Evolutionary conservation across 2,113 vertebrate genomes (phyloP), one percentile per base, ranked within the genome.

Genomic region (Apteryx owenii): DNA sequence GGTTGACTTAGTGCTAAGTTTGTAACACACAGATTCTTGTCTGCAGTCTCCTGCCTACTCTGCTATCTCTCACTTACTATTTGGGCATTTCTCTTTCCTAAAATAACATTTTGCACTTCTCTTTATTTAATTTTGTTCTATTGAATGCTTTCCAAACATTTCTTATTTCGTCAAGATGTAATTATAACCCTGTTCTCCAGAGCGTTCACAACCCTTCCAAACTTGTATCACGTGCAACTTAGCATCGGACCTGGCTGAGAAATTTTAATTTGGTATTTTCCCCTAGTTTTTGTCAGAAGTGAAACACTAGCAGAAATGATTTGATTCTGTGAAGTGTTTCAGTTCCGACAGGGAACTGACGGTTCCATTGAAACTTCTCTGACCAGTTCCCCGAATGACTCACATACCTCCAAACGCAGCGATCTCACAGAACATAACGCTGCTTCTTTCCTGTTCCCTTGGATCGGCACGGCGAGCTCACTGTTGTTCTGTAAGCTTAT

Each of bases 381-480:
- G 9, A 21, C 85, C 4, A 3, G 31, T 70, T 91, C 91, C 14
- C 48, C 54, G 7, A 51, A 9, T 88, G 79, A 91, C 75, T 95
- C 93, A 94, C 40, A 62, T 8, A 77, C 9, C 44, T 81, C 64
- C 12, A 2, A 84, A 62, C 23, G 75, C 85, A 88, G 88, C 83
- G 29, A 70, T 75, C 54, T 78, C 1, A 1, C 15, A 60, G 60
- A 68, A 75, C 53, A 94, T 54, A 92, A 40, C 81, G 61, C 51
- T 83, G 54, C 50, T 33, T 92, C 82, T 88, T 78, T 69, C 36
- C 68, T 69, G 33, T 31, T 61, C 54, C 71, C 79, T 85, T 5
- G 5, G 62, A 88, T 89, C 38, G 25, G 88, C 2, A 1, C 0
- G 0, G 1, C 0, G 28, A 65, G 51, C 89, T 94, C 85, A 25